Base-by-base conservation (phyloP, 2,888 invertebrate genomes). In the Torymus tubicola region DNA sequence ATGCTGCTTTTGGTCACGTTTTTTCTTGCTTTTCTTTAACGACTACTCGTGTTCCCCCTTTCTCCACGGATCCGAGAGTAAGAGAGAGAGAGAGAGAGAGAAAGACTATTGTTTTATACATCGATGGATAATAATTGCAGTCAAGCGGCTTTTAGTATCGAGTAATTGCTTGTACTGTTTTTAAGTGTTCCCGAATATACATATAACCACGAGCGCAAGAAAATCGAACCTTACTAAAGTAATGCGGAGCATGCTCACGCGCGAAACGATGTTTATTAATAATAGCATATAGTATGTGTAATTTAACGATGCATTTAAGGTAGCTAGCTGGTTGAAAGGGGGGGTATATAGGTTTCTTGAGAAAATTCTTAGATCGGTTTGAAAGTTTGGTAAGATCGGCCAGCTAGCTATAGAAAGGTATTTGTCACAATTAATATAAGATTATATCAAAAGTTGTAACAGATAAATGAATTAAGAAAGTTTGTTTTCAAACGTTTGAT, bases 11-110 rank as follows among this genome's bases (percentile, higher is more conserved):
- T 21, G 21, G 24, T 31, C 31, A 4, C 31, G 24, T 70, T 77
- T 77, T 77, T 77, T 77, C 50, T 53, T 42, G 21, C 67, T 64
- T 78, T 70, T 78, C 78, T 61, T 61, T 72, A 67, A 67, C 67
- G 61, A 61, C 78, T 78, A 42, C 8, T 1, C 42, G 8, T 42
- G 5, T 52, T 53, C 55, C 16, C 61, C 67, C 61, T 78, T 78
- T 72, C 72, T 78, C 78, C 53, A 24, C 16, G 13, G 42, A 8
- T 42, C 5, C 5, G 42, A 42, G 31, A 24, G 24, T 2, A 3
- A 24, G 24, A 24, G 24, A 24, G 24, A 24, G 24, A 24, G 24
- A 24, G 24, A 24, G 24, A 31, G 3, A 31, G 31, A 31, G 31
- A 31, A 18, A 24, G 18, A 67, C 78, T 72, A 78, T 78, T 78